Percentiles rank a stretch among this genome's conserved stretches.
Evolutionary conservation across 2,113 vertebrate species (phyloP).

Genomic region (Pandion haliaetus): DNA sequence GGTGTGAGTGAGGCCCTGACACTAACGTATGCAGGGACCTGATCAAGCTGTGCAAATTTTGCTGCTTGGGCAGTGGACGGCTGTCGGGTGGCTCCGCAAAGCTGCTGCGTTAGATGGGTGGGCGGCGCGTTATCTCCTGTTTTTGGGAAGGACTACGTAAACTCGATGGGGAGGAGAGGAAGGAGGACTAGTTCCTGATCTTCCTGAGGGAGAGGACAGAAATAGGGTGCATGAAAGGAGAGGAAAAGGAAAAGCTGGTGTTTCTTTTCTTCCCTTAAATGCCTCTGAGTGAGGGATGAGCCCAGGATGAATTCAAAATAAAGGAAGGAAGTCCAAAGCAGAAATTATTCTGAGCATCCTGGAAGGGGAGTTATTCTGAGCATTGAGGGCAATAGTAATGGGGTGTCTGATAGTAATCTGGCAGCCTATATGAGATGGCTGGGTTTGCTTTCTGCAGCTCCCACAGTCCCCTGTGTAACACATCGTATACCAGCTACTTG

Average conservation of each 20-base stretch:
- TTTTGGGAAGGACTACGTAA: background rate
- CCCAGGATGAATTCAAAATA: background rate
- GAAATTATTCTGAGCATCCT: background rate
- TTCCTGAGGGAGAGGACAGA: background rate
- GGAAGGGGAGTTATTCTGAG: background rate
- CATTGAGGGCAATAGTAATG: background rate
- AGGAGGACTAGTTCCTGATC: background rate
- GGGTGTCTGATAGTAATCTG: background rate
- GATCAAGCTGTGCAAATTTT: background rate
- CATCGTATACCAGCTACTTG: fast-evolving
- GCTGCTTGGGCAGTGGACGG: background rate
- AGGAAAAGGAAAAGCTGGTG: background rate
- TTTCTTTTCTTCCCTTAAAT: background rate
- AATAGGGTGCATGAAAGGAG: background rate
- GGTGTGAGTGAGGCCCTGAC: background rate
- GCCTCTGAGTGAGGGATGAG: background rate
- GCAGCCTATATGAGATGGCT: fast-evolving
- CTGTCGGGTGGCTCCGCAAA: background rate
- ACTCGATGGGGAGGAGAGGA: background rate
- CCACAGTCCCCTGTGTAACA: fast-evolving
- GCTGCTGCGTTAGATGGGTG: background rate
- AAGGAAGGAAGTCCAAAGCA: background rate
- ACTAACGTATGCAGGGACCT: background rate
- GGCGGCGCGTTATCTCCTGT: background rate
- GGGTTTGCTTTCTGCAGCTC: background rate